Conservation (phyloP, 2,888 invertebrate species). For the Esperia sulphurella region DNA sequence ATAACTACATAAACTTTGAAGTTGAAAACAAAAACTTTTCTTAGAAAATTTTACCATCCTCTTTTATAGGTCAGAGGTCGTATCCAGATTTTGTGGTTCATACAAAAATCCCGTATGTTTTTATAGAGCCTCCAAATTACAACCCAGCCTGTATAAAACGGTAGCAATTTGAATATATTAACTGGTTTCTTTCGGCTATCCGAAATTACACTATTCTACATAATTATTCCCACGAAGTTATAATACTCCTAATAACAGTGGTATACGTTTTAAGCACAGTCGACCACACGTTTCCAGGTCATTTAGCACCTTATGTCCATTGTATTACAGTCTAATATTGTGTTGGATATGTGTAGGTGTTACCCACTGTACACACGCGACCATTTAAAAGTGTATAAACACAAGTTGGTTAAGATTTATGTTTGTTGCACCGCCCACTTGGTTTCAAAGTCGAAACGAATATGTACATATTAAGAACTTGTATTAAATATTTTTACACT, state of each 20-base stretch:
- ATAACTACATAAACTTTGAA: too few relatives aligned
- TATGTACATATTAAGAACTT: neutral
- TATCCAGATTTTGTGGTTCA: neutral
- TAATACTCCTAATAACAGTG: conserved; percentile 9
- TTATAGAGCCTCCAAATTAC: conserved; percentile 33
- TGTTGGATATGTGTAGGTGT: too few relatives aligned
- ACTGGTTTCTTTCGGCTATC: conserved; percentile 27
- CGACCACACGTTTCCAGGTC: too few relatives aligned
- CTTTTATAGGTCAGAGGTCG: too few relatives aligned
- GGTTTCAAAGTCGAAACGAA: neutral
- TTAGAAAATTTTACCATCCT: neutral
- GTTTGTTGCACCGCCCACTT: neutral
- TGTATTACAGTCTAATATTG: too few relatives aligned
- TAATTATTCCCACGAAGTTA: conserved; percentile 26
- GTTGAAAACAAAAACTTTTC: neutral
- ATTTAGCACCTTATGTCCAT: too few relatives aligned
- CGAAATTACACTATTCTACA: conserved; percentile 30
- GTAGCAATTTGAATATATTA: conserved; percentile 40
- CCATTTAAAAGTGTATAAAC: conserved; percentile 6
- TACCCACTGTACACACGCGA: conserved; percentile 5
- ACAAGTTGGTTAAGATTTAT: neutral
- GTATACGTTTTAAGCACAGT: neutral
- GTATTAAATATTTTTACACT: too few relatives aligned
- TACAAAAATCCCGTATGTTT: conserved; percentile 7
- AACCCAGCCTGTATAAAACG: conserved; percentile 24